Evolutionary conservation across 2,113 vertebrate species (phyloP).

Genomic region (Platichthys flesus): DNA sequence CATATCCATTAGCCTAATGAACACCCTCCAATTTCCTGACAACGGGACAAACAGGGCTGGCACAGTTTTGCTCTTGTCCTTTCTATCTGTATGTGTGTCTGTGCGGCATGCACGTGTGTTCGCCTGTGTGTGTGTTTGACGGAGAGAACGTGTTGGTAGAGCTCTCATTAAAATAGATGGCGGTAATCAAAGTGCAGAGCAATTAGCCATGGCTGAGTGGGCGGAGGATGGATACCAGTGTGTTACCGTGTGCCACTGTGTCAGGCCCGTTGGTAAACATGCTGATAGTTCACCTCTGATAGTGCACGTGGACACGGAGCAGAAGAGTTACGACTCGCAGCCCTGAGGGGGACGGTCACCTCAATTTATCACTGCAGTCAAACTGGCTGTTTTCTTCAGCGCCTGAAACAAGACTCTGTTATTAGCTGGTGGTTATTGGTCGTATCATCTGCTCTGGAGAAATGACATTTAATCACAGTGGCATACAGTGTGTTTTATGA

Average conservation of each 20-base stretch:
- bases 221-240: constrained; percentile 53
- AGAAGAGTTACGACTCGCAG: constrained; percentile 47
- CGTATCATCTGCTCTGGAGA: constrained; percentile 41
- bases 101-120: constrained; percentile 6
- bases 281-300: constrained; percentile 50
- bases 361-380: constrained; percentile 55
- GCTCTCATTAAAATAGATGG: constrained; percentile 84
- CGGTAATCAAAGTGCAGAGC: constrained; percentile 81
- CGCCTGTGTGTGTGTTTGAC: constrained; percentile 48
- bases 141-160: constrained; percentile 56
- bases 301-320: constrained; percentile 44
- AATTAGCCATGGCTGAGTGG: constrained; percentile 79
- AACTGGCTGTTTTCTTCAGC: constrained; percentile 41
- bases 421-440: constrained; percentile 46
- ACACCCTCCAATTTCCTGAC: constrained; percentile 76
- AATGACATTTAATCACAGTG: constrained; percentile 38
- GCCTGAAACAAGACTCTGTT: constrained; percentile 50
- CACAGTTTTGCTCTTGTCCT: constrained; percentile 62
- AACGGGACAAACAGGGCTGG: constrained; percentile 55
- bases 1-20: constrained; percentile 85
- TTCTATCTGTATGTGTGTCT: constrained; percentile 21
- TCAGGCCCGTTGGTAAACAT: constrained; percentile 70
- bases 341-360: constrained; percentile 40
- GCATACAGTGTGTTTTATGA: constrained; percentile 3
- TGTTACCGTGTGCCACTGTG: constrained; percentile 58